Base-by-base conservation (phyloP, 2,888 invertebrate species). In the Eupithecia exiguata region DNA sequence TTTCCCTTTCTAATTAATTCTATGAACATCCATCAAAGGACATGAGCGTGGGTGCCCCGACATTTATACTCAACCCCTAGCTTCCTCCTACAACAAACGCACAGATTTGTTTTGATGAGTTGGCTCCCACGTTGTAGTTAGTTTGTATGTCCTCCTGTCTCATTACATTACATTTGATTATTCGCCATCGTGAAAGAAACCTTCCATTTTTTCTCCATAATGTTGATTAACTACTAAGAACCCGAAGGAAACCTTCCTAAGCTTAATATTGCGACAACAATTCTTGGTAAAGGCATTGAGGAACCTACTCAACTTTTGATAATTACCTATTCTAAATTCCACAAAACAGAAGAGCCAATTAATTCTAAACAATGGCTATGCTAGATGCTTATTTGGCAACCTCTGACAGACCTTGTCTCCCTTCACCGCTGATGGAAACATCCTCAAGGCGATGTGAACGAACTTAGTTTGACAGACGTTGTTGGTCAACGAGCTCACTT, bases 391-490 rank as follows among this genome's bases (percentile, higher is more conserved):
- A 40, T 70, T 43, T 66, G 46, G 66, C 72, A 68, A 70, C 35
- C 53, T 63, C 61, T 18, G 30, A 2, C 6, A 43, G 67, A 68
- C 75, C 72, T 71, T 49, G 68, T 49, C 40, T 46, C 68, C 75
- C 72, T 75, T 75, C 75, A 75, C 75, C 49, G 70, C 30, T 61
- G 43, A 65, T 72, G 35, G 21, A 36, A 38, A 53, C 74, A 65
- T 71, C 70, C 30, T 67, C 75, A 73, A 75, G 75, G 75, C 21
- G 68, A 69, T 68, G 72, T 61, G 38, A 70, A 73, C 62, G 66
- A 72, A 70, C 75, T 67, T 12, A 5, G 25, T 66, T 38, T 62
- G 18, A 35, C 18, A 35, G 35, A 38, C n/a, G 21, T 2, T 65
- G 18, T 30, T 61, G 61, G 30, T 30, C 21, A 21, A 53, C 53